Base-by-base conservation (phyloP, 2,797 vertebrate genomes). In the Yasuhikotakia modesta region DNA sequence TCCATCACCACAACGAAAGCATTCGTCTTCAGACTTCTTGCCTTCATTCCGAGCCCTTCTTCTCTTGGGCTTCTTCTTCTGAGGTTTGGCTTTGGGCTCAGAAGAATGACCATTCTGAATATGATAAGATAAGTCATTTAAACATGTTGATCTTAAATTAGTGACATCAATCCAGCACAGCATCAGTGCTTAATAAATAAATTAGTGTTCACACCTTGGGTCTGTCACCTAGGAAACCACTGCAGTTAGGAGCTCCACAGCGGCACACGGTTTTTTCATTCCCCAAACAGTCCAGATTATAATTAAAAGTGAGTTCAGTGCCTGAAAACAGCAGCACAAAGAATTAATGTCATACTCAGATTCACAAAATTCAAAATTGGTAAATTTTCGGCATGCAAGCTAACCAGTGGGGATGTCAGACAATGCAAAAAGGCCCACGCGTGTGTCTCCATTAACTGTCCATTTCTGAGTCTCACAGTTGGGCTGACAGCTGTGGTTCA, bases 401-500 rank as follows among this genome's bases (percentile, higher is more conserved):
- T 72, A 86, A 99, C 97, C 97, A 92, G 95, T 91, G 52, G 96
- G 95, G 78, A 99, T 95, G 87, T 98, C 96, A 1, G 95, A 96
- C 83, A 98, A 91, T 0, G 98, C 97, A 5, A 99, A 99, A 60
- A 99, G 88, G 6, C 97, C 97, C 0, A 99, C 98, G 0, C 97
- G 93, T 0, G 97, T 99, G 89, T 99, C 97, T 0, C 98, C 97
- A 2, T 99, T 95, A 68, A 99, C 98, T 0, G 97, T 98, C 98
- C 98, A 99, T 86, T 99, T 99, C 60, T 99, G 96, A 0, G 97
- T 99, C 86, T 99, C 98, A 52, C 97, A 98, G 92, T 99, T 99
- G 86, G 98, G 98, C 88, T 99, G 96, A 85, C 98, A 99, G 94
- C 98, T 99, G 93, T 99, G 98, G 85, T 99, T 99, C 98, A 99